phyloP scores from a whole-genome alignment of 2,113 vertebrate species.

The Spizaetus ornatus region DNA sequence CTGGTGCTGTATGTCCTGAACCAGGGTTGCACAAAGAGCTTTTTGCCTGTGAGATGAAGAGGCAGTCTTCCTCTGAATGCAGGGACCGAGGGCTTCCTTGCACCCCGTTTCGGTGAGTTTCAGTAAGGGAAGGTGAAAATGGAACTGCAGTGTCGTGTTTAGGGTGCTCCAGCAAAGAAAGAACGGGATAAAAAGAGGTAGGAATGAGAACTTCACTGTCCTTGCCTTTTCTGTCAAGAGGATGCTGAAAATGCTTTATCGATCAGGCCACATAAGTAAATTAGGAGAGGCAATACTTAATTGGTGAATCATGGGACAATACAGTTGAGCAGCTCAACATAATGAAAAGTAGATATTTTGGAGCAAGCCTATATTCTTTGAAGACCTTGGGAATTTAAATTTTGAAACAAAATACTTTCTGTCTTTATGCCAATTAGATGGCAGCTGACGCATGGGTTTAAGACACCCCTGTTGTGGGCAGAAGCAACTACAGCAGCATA shows the following conservation, averaged over 20 bases:
- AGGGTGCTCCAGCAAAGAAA: background rate
- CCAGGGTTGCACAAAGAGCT: background rate
- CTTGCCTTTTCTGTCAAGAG: background rate
- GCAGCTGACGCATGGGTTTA: background rate
- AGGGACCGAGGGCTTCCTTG: rapidly evolving
- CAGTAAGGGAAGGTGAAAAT: background rate
- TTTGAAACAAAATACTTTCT: background rate
- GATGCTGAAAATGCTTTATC: background rate
- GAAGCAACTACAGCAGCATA: background rate
- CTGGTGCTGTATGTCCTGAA: background rate
- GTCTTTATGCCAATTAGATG: background rate
- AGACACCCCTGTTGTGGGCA: background rate
- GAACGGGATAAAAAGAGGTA: background rate
- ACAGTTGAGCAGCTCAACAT: background rate
- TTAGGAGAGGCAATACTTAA: background rate
- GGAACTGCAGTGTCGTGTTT: background rate
- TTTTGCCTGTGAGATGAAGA: background rate
- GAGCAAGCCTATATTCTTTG: background rate
- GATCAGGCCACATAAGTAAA: background rate
- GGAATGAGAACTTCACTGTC: background rate
- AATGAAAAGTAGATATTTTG: background rate
- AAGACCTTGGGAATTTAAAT: background rate
- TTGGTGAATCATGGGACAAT: background rate
- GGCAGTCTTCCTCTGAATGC: background rate
- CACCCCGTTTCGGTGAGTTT: rapidly evolving